phyloP scores from a whole-genome alignment of 2,888 invertebrate genomes.

The Beris chalybata region DNA sequence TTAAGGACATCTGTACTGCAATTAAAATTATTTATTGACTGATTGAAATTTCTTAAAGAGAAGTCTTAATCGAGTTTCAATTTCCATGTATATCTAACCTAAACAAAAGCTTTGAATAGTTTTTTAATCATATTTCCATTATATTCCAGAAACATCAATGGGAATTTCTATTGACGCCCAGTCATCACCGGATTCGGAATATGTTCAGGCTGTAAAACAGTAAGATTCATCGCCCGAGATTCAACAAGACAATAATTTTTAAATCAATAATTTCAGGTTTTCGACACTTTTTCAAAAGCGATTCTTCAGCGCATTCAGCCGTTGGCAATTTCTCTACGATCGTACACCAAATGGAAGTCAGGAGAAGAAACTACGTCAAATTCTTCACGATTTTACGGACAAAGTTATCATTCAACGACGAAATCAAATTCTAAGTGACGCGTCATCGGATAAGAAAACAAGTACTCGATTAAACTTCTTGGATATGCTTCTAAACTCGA shows the following conservation, averaged over 20 bases:
- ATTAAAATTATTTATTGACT: no score
- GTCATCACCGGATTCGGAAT: slow-evolving; percentile 21
- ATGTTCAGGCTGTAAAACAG: slow-evolving; percentile 28
- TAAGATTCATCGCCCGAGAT: not conserved
- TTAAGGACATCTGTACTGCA: no score
- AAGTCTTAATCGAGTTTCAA: no score
- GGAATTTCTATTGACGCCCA: slow-evolving; percentile 25
- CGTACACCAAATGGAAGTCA: slow-evolving; percentile 10
- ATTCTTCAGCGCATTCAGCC: slow-evolving; percentile 19
- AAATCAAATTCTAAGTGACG: slow-evolving; percentile 9
- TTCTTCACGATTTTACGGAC: slow-evolving; percentile 25
- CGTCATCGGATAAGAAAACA: not conserved
- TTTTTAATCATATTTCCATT: not conserved
- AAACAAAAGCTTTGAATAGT: not conserved
- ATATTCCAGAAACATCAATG: slow-evolving; percentile 28
- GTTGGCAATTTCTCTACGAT: slow-evolving; percentile 11
- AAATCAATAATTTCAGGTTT: slow-evolving; percentile 9
- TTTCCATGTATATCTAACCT: no score
- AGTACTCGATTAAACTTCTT: slow-evolving; percentile 12
- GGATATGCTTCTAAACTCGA: slow-evolving; percentile 23
- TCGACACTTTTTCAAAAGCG: slow-evolving; percentile 17
- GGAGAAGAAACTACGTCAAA: slow-evolving; percentile 6
- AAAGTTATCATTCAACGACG: slow-evolving; percentile 20
- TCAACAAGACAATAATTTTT: not conserved
- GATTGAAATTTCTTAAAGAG: no score